A percentile compares a stretch with the other conserved stretches of the same genome.
Conservation (phyloP, 2,797 vertebrate genomes). For the Holocentrus rufus region DNA sequence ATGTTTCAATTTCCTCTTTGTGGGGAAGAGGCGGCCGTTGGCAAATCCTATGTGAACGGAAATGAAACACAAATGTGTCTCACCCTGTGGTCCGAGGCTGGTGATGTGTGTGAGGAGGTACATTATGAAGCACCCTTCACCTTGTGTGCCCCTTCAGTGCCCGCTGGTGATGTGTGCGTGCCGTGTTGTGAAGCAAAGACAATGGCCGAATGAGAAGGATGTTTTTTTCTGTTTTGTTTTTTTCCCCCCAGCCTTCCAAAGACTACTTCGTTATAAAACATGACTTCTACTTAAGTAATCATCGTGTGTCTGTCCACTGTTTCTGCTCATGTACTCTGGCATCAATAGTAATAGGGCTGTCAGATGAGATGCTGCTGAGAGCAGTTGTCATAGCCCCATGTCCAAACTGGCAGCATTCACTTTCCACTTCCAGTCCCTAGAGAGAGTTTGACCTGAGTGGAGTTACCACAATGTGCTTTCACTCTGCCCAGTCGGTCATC, state of each 20-base stretch:
- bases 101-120: slow-evolving; percentile 61
- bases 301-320: slow-evolving; percentile 26
- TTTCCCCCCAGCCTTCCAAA: too few species aligned
- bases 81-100: slow-evolving; percentile 58
- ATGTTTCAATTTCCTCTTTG: slow-evolving; percentile 75
- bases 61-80: slow-evolving; percentile 79
- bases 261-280: slow-evolving; percentile 18
- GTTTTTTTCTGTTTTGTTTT: too few species aligned
- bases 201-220: slow-evolving; percentile 15
- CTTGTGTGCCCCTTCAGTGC: not conserved
- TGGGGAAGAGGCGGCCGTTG: slow-evolving; percentile 47
- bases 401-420: slow-evolving; percentile 76
- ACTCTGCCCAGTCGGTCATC: slow-evolving; percentile 61
- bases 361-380: slow-evolving; percentile 75
- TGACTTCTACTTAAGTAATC: slow-evolving; percentile 15
- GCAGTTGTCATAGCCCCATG: slow-evolving; percentile 72
- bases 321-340: slow-evolving; percentile 54
- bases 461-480: slow-evolving; percentile 70
- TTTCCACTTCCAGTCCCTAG: slow-evolving; percentile 74
- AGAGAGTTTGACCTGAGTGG: slow-evolving; percentile 73
- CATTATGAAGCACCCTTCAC: slow-evolving; percentile 36
- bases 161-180: slow-evolving; percentile 20
- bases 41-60: slow-evolving; percentile 60
- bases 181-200: slow-evolving; percentile 9
- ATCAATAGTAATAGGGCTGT: slow-evolving; percentile 68